A percentile compares a stretch with the other conserved stretches of the same genome.
phyloP scores from a whole-genome alignment of 2,797 vertebrate species.

The Myotis myotis region DNA sequence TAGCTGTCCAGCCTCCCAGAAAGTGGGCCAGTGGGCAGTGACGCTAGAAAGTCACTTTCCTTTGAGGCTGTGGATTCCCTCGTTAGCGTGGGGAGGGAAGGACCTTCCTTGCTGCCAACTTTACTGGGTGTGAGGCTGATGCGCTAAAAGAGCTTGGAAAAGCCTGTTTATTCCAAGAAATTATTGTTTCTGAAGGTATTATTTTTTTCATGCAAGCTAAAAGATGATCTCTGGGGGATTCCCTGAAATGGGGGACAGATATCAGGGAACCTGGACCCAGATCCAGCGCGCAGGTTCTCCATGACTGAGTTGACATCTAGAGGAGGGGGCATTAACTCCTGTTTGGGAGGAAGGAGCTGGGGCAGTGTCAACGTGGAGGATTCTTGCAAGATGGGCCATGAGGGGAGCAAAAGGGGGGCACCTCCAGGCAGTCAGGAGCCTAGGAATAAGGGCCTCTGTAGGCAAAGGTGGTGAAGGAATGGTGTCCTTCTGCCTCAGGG shows the following conservation, averaged over 20 bases:
- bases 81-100: too few relatives aligned
- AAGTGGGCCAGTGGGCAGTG: neutral
- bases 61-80: neutral
- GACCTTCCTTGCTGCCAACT: rapidly evolving
- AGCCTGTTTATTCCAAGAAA: neutral
- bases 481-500: neutral
- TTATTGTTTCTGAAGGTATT: neutral
- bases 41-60: neutral
- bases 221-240: neutral
- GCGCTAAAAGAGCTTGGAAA: neutral
- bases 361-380: neutral
- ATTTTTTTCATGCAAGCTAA: neutral
- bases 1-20: neutral
- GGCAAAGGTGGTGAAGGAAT: neutral
- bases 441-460: neutral
- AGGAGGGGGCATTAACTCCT: neutral
- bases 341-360: neutral
- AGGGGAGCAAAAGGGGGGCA: neutral
- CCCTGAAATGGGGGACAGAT: neutral
- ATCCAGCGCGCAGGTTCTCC: neutral
- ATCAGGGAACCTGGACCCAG: neutral
- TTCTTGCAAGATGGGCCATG: neutral
- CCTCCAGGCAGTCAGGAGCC: neutral
- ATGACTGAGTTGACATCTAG: neutral
- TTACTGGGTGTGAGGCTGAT: too few relatives aligned